phyloP scores from a whole-genome alignment of 1,140 invertebrate species.

The Melanaphis sacchari region DNA sequence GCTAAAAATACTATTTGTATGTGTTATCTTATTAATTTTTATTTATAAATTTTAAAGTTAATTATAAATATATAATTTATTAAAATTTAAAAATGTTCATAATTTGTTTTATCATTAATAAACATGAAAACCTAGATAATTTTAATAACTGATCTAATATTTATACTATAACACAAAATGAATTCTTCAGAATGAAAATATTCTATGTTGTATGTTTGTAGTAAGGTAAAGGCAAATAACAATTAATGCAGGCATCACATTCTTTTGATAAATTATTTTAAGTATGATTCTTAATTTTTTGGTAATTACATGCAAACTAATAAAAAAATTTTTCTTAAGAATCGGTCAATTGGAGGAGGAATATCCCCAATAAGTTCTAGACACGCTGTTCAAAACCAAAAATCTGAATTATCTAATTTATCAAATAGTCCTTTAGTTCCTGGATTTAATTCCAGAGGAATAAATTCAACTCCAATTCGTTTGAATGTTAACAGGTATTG shows the following conservation, averaged over 20 bases:
- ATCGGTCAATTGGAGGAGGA: slow-evolving; percentile 32
- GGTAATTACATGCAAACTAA: not conserved
- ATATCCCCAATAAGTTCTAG: slow-evolving; percentile 37
- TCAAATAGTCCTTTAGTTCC: slow-evolving; percentile 56
- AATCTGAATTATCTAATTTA: slow-evolving; percentile 57
- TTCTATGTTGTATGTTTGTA: not conserved
- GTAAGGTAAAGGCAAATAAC: too few relatives aligned
- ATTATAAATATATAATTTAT: not conserved
- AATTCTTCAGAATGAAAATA: not conserved
- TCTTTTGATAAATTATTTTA: not conserved
- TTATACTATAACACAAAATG: not conserved
- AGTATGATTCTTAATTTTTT: not conserved
- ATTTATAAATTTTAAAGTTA: not conserved
- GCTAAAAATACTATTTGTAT: too few relatives aligned
- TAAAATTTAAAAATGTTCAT: not conserved
- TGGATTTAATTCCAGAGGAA: slow-evolving; percentile 58
- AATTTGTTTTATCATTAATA: not conserved
- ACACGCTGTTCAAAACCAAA: slow-evolving; percentile 30
- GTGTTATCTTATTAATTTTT: not conserved
- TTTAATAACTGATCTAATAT: not conserved
- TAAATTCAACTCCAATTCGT: slow-evolving; percentile 55
- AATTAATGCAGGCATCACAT: not conserved
- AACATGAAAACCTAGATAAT: not conserved
- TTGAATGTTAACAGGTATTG: slow-evolving; percentile 43
- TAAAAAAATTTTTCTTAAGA: slow-evolving; percentile 17